These are phyloP conservation scores for Papilio polyxenes DNA, from an alignment of 1,140 invertebrate genomes.

Conservation along the genomic window DNA sequence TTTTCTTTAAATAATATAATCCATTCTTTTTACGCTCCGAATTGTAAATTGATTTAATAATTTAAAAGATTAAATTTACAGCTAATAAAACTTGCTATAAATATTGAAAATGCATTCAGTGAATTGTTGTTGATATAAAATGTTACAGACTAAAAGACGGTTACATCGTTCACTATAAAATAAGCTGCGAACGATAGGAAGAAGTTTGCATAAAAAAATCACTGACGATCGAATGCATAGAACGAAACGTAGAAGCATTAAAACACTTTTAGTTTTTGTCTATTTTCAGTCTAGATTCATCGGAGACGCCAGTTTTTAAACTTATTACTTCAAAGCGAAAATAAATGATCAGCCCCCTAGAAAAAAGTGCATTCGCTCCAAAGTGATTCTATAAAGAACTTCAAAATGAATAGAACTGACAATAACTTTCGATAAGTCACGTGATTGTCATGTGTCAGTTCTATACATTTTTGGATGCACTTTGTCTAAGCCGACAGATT, in stretches of 20 bases:
- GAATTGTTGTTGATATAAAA: background rate
- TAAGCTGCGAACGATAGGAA: background rate
- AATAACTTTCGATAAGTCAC: too few relatives aligned
- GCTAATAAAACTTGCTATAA: background rate
- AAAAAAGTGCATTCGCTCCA: too few relatives aligned
- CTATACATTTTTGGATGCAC: too few relatives aligned
- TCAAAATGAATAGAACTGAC: too few relatives aligned
- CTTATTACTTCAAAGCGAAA: background rate
- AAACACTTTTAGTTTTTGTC: background rate
- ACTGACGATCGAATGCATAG: background rate
- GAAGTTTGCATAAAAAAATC: too few relatives aligned
- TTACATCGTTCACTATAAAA: background rate
- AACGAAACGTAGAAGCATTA: background rate
- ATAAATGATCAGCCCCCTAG: background rate
- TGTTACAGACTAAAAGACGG: background rate
- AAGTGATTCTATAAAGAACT: too few relatives aligned
- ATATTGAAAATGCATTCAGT: background rate
- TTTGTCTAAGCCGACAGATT: background rate
- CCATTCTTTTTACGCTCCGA: too few relatives aligned
- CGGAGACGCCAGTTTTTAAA: too few relatives aligned
- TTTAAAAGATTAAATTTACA: background rate
- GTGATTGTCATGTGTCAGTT: too few relatives aligned
- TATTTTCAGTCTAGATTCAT: too few relatives aligned
- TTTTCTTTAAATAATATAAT: background rate
- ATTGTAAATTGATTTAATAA: background rate